Evolutionary conservation across 2,888 invertebrate species (phyloP).

Genomic region (Epistrophe eligans): DNA sequence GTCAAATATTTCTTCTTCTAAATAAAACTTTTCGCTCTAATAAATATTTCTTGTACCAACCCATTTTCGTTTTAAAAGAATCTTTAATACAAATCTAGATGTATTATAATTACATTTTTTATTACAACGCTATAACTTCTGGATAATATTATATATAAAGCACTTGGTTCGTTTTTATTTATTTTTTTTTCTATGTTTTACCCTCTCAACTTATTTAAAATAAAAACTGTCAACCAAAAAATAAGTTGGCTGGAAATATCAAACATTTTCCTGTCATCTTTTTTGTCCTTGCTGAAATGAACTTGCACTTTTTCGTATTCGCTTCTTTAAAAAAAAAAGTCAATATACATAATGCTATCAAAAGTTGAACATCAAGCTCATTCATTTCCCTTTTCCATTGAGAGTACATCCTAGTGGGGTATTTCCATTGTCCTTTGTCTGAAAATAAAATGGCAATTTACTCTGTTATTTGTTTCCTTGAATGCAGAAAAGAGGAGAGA

Average conservation of each 20-base stretch:
- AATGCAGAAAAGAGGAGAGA: conserved; percentile 44
- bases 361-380: conserved; percentile 69
- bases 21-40: no score
- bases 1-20: no score
- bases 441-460: conserved; percentile 74
- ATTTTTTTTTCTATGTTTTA: background rate
- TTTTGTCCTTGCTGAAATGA: conserved; percentile 43
- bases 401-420: conserved; percentile 51
- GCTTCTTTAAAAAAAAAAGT: conserved; percentile 55
- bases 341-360: conserved; percentile 65
- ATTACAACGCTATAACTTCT: no score
- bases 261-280: conserved; percentile 31
- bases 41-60: no score
- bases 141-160: no score
- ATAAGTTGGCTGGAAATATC: conserved; percentile 36
- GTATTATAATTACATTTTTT: no score
- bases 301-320: conserved; percentile 45
- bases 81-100: no score
- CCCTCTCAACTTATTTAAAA: conserved; percentile 16
- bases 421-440: conserved; percentile 68
- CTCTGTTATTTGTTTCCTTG: conserved; percentile 69
- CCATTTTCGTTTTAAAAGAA: no score
- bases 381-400: conserved; percentile 65
- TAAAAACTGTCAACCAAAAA: conserved; percentile 27
- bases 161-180: no score